Percentiles rank a stretch among this genome's conserved stretches.
These are phyloP conservation scores for Cephus sareptanus DNA, from an alignment of 2,888 invertebrate genomes.

Conservation along the genomic window DNA sequence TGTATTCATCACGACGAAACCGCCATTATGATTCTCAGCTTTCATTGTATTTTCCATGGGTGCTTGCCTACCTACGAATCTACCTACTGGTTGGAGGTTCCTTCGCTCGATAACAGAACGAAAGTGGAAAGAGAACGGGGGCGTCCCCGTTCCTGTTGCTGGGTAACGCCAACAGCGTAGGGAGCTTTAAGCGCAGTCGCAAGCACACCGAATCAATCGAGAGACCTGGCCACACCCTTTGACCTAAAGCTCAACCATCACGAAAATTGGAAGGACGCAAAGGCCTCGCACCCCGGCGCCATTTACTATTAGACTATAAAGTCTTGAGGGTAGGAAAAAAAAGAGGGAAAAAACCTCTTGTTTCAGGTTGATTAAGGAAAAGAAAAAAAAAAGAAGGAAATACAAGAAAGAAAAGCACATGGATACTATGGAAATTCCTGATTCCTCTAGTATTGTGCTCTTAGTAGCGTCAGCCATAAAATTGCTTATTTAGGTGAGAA, in stretches of 20 bases:
- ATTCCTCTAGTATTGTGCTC: neutral
- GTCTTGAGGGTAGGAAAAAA: neutral
- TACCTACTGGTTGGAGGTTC: neutral
- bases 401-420: neutral
- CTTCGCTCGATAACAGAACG: neutral
- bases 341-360: neutral
- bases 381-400: neutral
- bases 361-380: neutral
- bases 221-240: slow-evolving; percentile 62
- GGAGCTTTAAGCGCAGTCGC: slow-evolving; percentile 60
- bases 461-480: neutral
- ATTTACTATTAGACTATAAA: neutral
- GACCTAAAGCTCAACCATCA: slow-evolving; percentile 57
- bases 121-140: neutral
- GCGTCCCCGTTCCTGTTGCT: neutral
- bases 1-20: neutral
- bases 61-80: neutral
- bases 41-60: neutral
- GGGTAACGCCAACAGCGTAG: neutral
- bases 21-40: neutral
- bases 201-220: slow-evolving; percentile 62
- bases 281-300: neutral
- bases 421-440: neutral
- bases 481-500: neutral
- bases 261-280: slow-evolving; percentile 21